Evolutionary conservation across 2,888 invertebrate genomes (phyloP), one percentile per base, ranked within the genome.

Genomic region (Charanyca ferruginea): DNA sequence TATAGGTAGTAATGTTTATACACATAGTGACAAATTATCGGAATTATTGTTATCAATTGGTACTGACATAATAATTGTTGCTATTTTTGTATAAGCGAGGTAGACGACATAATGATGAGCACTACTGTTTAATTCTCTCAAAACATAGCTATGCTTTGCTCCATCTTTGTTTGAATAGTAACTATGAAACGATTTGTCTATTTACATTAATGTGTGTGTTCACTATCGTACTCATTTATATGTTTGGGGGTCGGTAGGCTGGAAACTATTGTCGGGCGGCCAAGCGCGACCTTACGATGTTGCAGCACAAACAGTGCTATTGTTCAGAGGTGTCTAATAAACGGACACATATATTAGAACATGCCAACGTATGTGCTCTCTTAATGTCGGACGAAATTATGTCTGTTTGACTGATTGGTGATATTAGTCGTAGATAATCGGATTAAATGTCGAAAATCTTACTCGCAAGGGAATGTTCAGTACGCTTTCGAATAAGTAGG

Each of bases 261-360:
- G 84, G 85, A 87, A 89, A 86, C 83, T 82, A 83, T 87, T 84
- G 80, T 75, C 60, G 68, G 55, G 79, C 85, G 73, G 78, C 83
- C 83, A 82, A 81, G 86, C 89, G 83, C 72, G 74, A 81, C 86
- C 84, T 79, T 73, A 74, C 71, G 53, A 75, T 58, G 73, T 83
- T 83, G 77, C 81, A 74, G 74, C 74, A 81, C 73, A 78, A 84
- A 83, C 83, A 85, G 77, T 78, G 66, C 52, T 62, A 82, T 86
- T 86, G 80, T 84, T 80, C 55, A 51, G 51, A 69, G 58, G 62
- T 78, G 70, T 65, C 76, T 72, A 71, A 65, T 77, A 76, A 73
- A 77, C 67, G 60, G 51, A 51, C 52, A 73, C 66, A 70, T 25
- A n/a, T n/a, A 74, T 58, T 69, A 68, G 44, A 53, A 61, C 25